Evolutionary conservation across 1,140 invertebrate species (phyloP), one percentile per base, ranked within the genome.

Genomic region (Zaprionus kolodkinae): DNA sequence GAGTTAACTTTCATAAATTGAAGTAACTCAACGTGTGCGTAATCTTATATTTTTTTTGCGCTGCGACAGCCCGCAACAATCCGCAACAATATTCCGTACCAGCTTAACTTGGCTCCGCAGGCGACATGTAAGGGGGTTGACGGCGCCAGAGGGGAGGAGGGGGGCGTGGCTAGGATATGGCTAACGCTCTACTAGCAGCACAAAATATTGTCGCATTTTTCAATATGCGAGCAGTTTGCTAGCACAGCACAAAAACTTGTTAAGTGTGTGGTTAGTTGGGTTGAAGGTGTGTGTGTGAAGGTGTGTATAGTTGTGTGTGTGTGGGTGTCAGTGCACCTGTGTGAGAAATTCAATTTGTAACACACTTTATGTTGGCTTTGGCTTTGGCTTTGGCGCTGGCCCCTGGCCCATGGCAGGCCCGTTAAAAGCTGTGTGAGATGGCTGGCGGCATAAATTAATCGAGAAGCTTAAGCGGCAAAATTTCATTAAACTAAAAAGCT

Each of bases 191-290:
- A 80, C 61, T 74, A 80, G 67, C 69, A 63, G 30, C 15, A 74
- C 54, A 80, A 84, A 88, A 88, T 88, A 89, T 81, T 89, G 84
- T 88, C 84, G 68, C 80, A 89, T 88, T 88, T 89, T 88, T 89
- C 84, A 88, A 89, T 87, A 80, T 84, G 74, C 43, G 52, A 62
- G 54, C 52, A 45, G 35, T 30, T 73, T 54, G 33, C 63, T 40
- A 36, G 33, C 63, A 71, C 75, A 68, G 72, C 55, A 79, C 69
- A 88, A 79, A 88, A 87, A 88, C 76, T 87, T 87, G 83, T 84
- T 87, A 87, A 87, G 83, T 86, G 84, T 88, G 72, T 71, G 84
- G 84, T 88, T 84, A 78, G 67, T 62, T 62, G 60, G 36, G 61
- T 15, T 64, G 48, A 25, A 13, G 61, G 13, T 61, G 33, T 13